Conservation (phyloP, 2,888 invertebrate genomes). For the Idaea straminata region DNA sequence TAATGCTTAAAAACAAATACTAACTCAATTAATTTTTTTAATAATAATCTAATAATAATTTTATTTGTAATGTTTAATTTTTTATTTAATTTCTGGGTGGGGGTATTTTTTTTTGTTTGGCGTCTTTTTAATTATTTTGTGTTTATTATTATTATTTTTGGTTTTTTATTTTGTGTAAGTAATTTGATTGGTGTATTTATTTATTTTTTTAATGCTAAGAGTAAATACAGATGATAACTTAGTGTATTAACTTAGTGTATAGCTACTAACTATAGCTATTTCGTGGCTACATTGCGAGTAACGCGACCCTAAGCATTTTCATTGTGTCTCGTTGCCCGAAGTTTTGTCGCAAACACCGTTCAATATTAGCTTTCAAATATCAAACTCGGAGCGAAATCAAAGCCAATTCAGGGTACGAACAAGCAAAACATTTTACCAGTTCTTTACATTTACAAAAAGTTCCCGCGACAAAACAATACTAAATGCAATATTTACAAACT, state of each 20-base stretch:
- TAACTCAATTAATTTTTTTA: slow-evolving; percentile 16
- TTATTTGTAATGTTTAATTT: too few relatives aligned
- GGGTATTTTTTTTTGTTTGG: too few relatives aligned
- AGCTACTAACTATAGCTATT: slow-evolving; percentile 22
- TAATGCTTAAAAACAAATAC: slow-evolving; percentile 1
- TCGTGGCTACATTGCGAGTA: slow-evolving; percentile 32
- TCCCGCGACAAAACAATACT: slow-evolving; percentile 29
- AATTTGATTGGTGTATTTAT: too few relatives aligned
- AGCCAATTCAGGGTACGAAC: slow-evolving; percentile 35
- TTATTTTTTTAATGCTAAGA: slow-evolving; percentile 13
- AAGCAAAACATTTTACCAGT: slow-evolving; percentile 49
- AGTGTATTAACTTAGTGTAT: too few relatives aligned
- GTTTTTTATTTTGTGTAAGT: too few relatives aligned
- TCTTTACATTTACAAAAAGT: slow-evolving; percentile 35
- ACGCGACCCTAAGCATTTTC: slow-evolving; percentile 45
- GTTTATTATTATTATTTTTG: too few relatives aligned
- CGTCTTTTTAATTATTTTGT: too few relatives aligned
- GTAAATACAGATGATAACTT: slow-evolving; percentile 14
- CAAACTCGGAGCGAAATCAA: slow-evolving; percentile 37
- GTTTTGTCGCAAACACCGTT: slow-evolving; percentile 33
- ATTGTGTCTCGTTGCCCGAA: slow-evolving; percentile 42
- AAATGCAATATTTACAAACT: slow-evolving; percentile 25
- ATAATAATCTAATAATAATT: too few relatives aligned
- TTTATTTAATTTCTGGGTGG: too few relatives aligned
- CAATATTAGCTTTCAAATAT: slow-evolving; percentile 44